Percentiles rank a stretch among this genome's conserved stretches.
Evolutionary conservation across 2,888 invertebrate genomes (phyloP).

Genomic region (Coelinius sp.): DNA sequence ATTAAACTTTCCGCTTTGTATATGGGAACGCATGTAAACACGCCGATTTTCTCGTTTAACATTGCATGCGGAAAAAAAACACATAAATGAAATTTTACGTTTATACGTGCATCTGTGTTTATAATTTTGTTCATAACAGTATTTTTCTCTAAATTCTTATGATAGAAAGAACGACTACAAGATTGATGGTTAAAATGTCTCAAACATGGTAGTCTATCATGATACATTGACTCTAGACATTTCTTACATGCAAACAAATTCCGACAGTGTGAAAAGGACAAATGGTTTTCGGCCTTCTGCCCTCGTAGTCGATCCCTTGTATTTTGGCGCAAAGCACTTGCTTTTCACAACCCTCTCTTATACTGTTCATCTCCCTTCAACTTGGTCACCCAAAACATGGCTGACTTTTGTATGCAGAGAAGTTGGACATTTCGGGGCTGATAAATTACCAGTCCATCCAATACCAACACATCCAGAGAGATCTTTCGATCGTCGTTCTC

Average conservation of each 20-base stretch:
- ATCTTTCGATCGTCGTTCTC: neutral
- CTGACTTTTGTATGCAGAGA: constrained; percentile 46
- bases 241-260: neutral
- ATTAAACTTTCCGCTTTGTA: constrained; percentile 43
- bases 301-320: neutral
- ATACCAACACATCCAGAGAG: constrained; percentile 30
- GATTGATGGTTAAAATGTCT: too few relatives aligned
- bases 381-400: neutral
- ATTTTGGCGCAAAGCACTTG: neutral
- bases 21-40: constrained; percentile 19
- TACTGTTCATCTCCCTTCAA: neutral
- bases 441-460: constrained; percentile 53
- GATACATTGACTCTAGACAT: neutral
- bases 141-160: neutral
- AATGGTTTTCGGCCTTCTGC: neutral
- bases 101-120: neutral
- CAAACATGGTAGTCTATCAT: neutral
- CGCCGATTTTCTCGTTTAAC: constrained; percentile 26
- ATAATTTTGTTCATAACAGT: neutral
- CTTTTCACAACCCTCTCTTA: neutral
- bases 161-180: neutral
- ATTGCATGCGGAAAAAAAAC: constrained; percentile 10
- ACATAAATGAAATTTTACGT: neutral
- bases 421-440: constrained; percentile 44
- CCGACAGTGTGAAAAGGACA: constrained; percentile 4